phyloP scores from a whole-genome alignment of 2,797 vertebrate species.

The Melanotaenia maccullochi region DNA sequence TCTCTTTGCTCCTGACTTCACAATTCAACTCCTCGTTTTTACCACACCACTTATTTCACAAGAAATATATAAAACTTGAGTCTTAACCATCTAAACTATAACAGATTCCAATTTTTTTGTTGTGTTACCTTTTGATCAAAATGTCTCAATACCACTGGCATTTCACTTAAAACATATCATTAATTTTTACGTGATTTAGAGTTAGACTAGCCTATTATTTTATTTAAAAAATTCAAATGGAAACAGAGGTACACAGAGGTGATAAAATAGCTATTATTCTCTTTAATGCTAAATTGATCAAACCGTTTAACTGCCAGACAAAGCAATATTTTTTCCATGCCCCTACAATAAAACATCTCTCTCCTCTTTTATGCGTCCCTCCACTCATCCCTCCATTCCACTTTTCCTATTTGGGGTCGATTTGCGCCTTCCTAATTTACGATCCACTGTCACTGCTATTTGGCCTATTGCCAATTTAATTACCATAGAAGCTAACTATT shows the following conservation, averaged over 20 bases:
- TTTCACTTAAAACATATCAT: neutral
- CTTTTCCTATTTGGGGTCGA: constrained; percentile 36
- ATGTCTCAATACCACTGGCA: neutral
- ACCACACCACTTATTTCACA: too few relatives aligned
- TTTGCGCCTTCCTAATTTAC: constrained; percentile 57
- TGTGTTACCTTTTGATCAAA: neutral
- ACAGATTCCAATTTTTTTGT: neutral
- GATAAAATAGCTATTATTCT: constrained; percentile 23
- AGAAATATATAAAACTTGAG: too few relatives aligned
- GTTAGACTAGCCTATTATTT: too few relatives aligned
- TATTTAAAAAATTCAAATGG: too few relatives aligned
- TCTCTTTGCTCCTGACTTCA: too few relatives aligned
- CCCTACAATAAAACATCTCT: constrained; percentile 36
- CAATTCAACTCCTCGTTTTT: too few relatives aligned
- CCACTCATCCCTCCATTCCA: constrained; percentile 40
- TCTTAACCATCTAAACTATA: too few relatives aligned
- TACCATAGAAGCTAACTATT: constrained; percentile 79
- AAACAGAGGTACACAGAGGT: neutral
- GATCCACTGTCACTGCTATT: constrained; percentile 54
- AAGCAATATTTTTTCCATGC: constrained; percentile 26
- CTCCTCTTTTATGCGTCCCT: constrained; percentile 17
- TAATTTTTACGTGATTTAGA: too few relatives aligned
- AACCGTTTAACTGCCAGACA: constrained; percentile 19
- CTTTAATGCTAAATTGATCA: constrained; percentile 26
- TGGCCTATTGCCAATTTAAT: constrained; percentile 80